Evolutionary conservation across 2,797 vertebrate genomes (phyloP), one percentile per base, ranked within the genome.

Genomic region (Pipistrellus pygmaeus): DNA sequence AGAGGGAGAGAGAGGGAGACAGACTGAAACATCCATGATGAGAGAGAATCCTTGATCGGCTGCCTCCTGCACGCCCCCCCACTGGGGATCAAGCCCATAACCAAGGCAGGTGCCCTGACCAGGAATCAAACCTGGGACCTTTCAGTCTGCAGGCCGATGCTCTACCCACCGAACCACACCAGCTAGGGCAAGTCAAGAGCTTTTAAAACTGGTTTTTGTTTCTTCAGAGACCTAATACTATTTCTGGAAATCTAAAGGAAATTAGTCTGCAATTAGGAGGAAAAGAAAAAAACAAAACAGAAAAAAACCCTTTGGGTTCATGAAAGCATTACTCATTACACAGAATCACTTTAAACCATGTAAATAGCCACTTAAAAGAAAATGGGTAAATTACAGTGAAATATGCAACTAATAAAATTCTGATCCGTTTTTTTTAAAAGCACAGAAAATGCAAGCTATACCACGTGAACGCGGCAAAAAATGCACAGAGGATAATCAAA

Each of bases 211-310:
- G 64, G 57, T 48, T 95, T 83, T 88, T 91, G 77, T 83, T 96
- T 96, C 80, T 96, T 94, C 62, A 41, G 88, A 92, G 62, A 95
- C 53, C 30, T 90, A 92, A 89, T 72, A 91, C 96, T 95, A 95
- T 93, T 95, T 97, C 85, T 95, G 89, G 93, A 96, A 93, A 84
- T 95, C 48, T 91, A 87, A 96, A 97, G 90, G 60, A 94, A 91
- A 91, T 94, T 85, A 95, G 76, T 85, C 64, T 93, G 53, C 73
- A 95, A 93, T 95, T 94, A 94, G 71, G 38, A 92, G 27, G 27
- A 5, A n/a, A 5, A 14, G 85, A 85, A 60, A 93, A 77, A 60
- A 60, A 62, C 38, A 38, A 38, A 38, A 38, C 38, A 62, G 14
- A 77, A 62, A 27, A 60, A 14, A 2, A 57, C 2, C 10, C 73